These are phyloP conservation scores for Myoxocephalus aenaeus DNA, from an alignment of 2,797 vertebrate species.

Conservation along the genomic window DNA sequence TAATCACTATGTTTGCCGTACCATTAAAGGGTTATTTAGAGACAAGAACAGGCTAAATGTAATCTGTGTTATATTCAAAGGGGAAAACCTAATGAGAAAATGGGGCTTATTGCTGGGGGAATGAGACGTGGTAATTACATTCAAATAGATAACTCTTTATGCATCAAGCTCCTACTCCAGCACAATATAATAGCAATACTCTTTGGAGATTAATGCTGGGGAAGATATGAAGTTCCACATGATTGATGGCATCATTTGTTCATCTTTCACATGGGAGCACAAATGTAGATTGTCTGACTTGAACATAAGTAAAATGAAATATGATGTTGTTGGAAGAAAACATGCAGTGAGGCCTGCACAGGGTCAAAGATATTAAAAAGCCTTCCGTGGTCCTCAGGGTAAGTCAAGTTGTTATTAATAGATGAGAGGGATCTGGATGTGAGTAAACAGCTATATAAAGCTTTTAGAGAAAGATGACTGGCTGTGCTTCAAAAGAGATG, in stretches of 20 bases:
- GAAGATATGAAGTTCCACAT: conserved; percentile 49
- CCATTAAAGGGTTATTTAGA: conserved; percentile 63
- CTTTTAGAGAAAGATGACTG: conserved; percentile 19
- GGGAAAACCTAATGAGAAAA: conserved; percentile 67
- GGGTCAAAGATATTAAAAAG: neutral
- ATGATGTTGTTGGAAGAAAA: conserved; percentile 3
- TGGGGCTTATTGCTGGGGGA: conserved; percentile 55
- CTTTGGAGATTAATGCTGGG: conserved; percentile 59
- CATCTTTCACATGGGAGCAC: conserved; percentile 44
- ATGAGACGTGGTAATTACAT: conserved; percentile 68
- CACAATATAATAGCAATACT: conserved; percentile 47
- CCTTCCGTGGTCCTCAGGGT: neutral
- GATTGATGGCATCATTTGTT: conserved; percentile 72
- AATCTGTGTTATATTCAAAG: conserved; percentile 63
- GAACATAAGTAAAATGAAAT: conserved; percentile 36
- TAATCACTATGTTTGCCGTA: conserved; percentile 64
- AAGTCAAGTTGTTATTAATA: neutral
- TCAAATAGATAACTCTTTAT: conserved; percentile 68
- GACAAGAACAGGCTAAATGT: conserved; percentile 48
- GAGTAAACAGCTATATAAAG: conserved; percentile 31
- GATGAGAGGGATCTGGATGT: conserved; percentile 1
- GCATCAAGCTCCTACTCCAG: conserved; percentile 49
- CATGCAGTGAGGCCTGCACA: neutral
- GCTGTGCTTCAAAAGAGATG: conserved; percentile 34
- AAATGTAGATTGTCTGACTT: conserved; percentile 43